Evolutionary conservation across 2,797 vertebrate species (phyloP), one percentile per base, ranked within the genome.

Genomic region (Crocodylus rhombifer): DNA sequence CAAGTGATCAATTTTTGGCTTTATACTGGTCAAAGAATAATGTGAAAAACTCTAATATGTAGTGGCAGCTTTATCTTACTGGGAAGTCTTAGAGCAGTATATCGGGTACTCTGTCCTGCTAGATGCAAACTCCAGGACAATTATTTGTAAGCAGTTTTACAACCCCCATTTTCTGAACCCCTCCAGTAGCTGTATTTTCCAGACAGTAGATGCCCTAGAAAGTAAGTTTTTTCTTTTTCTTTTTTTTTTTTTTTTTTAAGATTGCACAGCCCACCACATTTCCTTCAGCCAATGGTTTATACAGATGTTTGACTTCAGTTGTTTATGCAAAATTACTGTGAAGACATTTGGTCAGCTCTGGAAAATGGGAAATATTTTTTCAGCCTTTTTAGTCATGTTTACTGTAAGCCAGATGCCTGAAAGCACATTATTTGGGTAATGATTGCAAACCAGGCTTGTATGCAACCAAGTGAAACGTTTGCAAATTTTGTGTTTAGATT

Each of bases 401-500:
- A 57, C 62, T 93, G 57, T 86, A 91, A 82, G 6, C 65, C 65
- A 75, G 28, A 77, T 83, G 62, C 21, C 56, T 92, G 71, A 83
- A 87, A 90, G 65, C 36, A n/a, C 1, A 0, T 87, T 77, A 18
- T 63, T 79, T 74, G 62, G 51, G 16, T 85, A 75, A 89, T 76
- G 85, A 80, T 30, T 84, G 57, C 73, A 80, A 75, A 64, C 21
- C 33, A 76, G 67, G 11, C 85, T 91, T 14, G 0, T 55, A 14
- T 71, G 60, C 71, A 85, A 2, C 51, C 30, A 86, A 91, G 36
- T 79, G 89, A 93, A 91, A 87, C 25, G 16, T 79, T 88, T 74
- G 14, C 69, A 93, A 5, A 56, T 83, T 85, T 91, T 93, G 23
- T 57, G 65, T 90, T 60, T 79, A 85, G 60, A 89, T 95, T 91